phyloP scores from a whole-genome alignment of 2,888 invertebrate species.

The Prenolepis imparis region DNA sequence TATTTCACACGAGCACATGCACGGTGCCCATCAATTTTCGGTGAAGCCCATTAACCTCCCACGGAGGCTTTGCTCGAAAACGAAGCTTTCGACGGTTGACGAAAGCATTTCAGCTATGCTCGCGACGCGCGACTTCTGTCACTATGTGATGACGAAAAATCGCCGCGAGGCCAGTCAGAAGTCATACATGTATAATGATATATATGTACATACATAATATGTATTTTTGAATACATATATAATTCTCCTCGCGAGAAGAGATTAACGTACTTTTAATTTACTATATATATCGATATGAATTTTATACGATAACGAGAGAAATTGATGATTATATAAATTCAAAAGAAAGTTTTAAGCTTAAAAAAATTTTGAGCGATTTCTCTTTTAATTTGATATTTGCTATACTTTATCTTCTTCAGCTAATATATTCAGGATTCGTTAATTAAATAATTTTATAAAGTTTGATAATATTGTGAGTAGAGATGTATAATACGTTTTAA shows the following conservation, averaged over 20 bases:
- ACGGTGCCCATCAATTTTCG: slow-evolving; percentile 81
- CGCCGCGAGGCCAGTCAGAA: slow-evolving; percentile 4
- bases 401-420: neutral
- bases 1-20: slow-evolving; percentile 74
- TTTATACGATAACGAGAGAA: neutral
- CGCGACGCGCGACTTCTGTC: slow-evolving; percentile 38
- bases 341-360: too few relatives aligned
- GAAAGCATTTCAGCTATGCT: slow-evolving; percentile 71
- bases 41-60: slow-evolving; percentile 82
- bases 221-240: too few relatives aligned
- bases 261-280: slow-evolving; percentile 36
- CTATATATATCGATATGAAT: neutral
- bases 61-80: slow-evolving; percentile 69
- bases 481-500: neutral
- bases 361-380: neutral
- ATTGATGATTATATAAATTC: neutral
- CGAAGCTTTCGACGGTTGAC: slow-evolving; percentile 66
- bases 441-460: neutral
- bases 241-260: neutral
- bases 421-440: neutral
- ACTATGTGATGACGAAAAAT: slow-evolving; percentile 32
- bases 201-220: neutral
- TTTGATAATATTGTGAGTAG: neutral
- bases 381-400: slow-evolving; percentile 9
- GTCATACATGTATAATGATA: neutral